These are phyloP conservation scores for Coranthus polyacanthus DNA, from an alignment of 2,797 vertebrate genomes.

Conservation along the genomic window DNA sequence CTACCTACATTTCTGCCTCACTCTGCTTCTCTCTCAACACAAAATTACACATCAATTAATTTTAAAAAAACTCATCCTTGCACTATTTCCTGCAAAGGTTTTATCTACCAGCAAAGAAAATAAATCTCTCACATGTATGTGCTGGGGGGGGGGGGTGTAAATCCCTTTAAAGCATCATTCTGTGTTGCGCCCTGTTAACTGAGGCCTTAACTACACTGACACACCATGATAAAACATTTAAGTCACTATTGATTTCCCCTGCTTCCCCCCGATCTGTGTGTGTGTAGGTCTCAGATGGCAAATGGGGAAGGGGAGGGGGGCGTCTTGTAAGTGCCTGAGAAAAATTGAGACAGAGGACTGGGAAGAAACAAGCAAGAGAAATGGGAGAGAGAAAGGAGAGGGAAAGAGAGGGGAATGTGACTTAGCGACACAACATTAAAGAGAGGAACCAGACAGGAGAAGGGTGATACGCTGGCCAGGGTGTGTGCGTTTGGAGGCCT, in stretches of 20 bases:
- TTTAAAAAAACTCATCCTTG: conserved; percentile 9
- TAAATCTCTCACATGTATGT: conserved; percentile 26
- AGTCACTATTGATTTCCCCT: conserved; percentile 81
- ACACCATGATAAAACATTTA: conserved; percentile 83
- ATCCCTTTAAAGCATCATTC: conserved; percentile 60
- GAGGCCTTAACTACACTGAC: conserved; percentile 80
- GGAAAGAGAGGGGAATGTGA: conserved; percentile 41
- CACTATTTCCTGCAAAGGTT: conserved; percentile 2
- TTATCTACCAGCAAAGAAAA: conserved; percentile 4
- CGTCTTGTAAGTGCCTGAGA: conserved; percentile 54
- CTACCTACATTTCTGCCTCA: conserved; percentile 63
- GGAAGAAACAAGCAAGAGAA: conserved; percentile 34
- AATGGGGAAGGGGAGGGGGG: conserved; percentile 15
- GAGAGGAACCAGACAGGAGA: no score
- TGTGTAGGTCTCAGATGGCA: conserved; percentile 47
- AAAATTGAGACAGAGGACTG: conserved; percentile 65
- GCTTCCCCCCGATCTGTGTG: conserved; percentile 40
- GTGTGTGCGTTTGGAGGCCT: conserved; percentile 1
- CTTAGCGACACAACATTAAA: conserved; percentile 34
- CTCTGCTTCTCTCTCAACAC: conserved; percentile 50
- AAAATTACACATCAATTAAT: conserved; percentile 48
- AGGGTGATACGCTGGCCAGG: no score
- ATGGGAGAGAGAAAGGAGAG: conserved; percentile 35
- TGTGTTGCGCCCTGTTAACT: conserved; percentile 69
- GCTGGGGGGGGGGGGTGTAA: conserved; percentile 48